Percentiles rank a stretch among this genome's conserved stretches.
Evolutionary conservation across 2,888 invertebrate species (phyloP).

Genomic region (Drepana falcataria): DNA sequence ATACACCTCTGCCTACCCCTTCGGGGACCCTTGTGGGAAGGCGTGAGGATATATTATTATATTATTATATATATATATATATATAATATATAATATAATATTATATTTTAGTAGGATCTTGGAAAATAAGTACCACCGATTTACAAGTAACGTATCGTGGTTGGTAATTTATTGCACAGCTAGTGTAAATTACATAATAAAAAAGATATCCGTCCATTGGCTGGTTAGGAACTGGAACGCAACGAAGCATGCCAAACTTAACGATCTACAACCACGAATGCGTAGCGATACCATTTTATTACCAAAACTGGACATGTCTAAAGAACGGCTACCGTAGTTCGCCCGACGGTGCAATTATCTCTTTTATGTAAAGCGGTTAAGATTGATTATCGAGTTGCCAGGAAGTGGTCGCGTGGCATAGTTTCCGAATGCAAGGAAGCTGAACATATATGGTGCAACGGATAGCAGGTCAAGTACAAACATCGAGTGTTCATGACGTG

Average conservation of each 20-base stretch:
- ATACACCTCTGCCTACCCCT: no score
- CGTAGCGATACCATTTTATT: conserved; percentile 24
- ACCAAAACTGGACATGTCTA: conserved; percentile 52
- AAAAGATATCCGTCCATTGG: conserved; percentile 9
- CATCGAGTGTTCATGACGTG: neutral
- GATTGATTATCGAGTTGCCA: conserved; percentile 12
- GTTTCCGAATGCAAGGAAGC: conserved; percentile 49
- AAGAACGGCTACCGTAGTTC: conserved; percentile 4
- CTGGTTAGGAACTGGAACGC: conserved; percentile 13
- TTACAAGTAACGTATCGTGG: no score
- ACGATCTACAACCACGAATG: conserved; percentile 37
- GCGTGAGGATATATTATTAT: no score
- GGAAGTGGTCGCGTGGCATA: conserved; percentile 32
- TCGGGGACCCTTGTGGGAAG: no score
- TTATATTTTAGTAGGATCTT: no score
- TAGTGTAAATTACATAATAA: no score
- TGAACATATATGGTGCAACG: conserved; percentile 38
- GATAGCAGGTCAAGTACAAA: conserved; percentile 29
- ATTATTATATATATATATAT: no score
- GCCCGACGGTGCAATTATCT: conserved; percentile 9
- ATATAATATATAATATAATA: no score
- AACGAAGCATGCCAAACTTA: conserved; percentile 20
- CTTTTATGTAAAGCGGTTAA: conserved; percentile 12
- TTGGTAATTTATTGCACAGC: no score
- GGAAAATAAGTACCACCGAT: no score